Evolutionary conservation across 2,797 vertebrate genomes (phyloP).

Genomic region (Triplophysa bombifrons): DNA sequence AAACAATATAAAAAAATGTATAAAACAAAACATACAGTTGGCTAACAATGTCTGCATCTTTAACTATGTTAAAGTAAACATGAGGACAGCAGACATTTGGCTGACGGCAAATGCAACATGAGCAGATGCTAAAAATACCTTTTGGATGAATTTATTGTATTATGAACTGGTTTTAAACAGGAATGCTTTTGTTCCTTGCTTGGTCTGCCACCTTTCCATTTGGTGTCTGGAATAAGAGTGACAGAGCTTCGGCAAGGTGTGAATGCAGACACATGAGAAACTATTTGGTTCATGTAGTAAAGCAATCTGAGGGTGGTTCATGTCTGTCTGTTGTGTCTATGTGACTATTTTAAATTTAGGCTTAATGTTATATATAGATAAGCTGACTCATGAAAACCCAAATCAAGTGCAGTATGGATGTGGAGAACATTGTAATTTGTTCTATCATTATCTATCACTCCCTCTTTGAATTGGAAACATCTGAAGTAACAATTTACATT

Average conservation of each 20-base stretch:
- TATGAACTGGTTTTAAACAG: slow-evolving; percentile 22
- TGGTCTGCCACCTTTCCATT: slow-evolving; percentile 40
- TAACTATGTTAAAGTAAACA: not conserved
- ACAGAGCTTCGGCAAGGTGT: slow-evolving; percentile 10
- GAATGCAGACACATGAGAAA: slow-evolving; percentile 27
- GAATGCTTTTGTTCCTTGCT: slow-evolving; percentile 20
- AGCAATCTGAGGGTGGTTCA: not conserved
- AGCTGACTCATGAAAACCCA: not conserved
- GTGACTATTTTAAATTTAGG: not conserved
- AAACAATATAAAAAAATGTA: too few relatives aligned
- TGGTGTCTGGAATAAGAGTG: slow-evolving; percentile 18
- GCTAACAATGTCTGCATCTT: not conserved
- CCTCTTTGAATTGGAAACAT: too few relatives aligned
- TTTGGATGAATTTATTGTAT: too few relatives aligned
- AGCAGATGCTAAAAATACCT: not conserved
- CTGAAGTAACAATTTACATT: too few relatives aligned
- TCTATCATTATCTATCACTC: too few relatives aligned
- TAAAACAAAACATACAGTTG: too few relatives aligned
- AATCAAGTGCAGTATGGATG: not conserved
- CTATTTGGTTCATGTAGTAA: slow-evolving; percentile 1
- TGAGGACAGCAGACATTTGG: not conserved
- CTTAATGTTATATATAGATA: not conserved
- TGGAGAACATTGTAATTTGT: not conserved
- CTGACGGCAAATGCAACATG: not conserved
- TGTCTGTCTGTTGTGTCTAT: not conserved